These are phyloP conservation scores for Drosophila sucinea DNA, from an alignment of 1,140 invertebrate species.

Conservation along the genomic window DNA sequence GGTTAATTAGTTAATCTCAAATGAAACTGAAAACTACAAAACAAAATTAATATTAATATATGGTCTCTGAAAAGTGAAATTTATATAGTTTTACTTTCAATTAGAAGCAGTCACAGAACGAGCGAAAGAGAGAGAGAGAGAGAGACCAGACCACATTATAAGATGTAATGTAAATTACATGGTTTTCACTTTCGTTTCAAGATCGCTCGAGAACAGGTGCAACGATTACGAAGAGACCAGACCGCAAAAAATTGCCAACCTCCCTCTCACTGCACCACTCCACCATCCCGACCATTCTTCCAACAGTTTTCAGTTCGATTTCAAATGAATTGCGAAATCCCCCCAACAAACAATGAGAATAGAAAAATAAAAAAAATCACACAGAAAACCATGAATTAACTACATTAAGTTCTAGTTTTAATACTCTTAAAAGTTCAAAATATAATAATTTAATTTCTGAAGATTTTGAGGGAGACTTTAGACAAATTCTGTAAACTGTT, in stretches of 20 bases:
- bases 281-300: constrained; percentile 1
- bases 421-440: constrained; percentile 7
- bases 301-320: constrained; percentile 60
- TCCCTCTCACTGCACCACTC: constrained; percentile 5
- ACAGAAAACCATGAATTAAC: too few species aligned
- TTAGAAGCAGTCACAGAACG: constrained; percentile 7
- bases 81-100: constrained; percentile 71
- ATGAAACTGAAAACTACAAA: constrained; percentile 46
- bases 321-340: constrained; percentile 77
- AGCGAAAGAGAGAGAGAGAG: background rate
- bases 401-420: background rate
- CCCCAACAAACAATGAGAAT: constrained; percentile 20
- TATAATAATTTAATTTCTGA: too few species aligned
- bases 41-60: constrained; percentile 60
- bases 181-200: constrained; percentile 73
- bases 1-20: constrained; percentile 29
- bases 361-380: constrained; percentile 20
- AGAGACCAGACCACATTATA: constrained; percentile 28
- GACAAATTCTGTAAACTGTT: too few species aligned
- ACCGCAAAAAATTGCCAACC: constrained; percentile 53
- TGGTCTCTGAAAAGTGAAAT: constrained; percentile 66
- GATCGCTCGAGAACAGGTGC: constrained; percentile 62
- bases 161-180: constrained; percentile 66
- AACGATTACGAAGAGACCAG: constrained; percentile 71
- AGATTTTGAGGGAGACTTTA: too few species aligned